phyloP scores from a whole-genome alignment of 1,140 invertebrate genomes.

The Ostrea edulis region DNA sequence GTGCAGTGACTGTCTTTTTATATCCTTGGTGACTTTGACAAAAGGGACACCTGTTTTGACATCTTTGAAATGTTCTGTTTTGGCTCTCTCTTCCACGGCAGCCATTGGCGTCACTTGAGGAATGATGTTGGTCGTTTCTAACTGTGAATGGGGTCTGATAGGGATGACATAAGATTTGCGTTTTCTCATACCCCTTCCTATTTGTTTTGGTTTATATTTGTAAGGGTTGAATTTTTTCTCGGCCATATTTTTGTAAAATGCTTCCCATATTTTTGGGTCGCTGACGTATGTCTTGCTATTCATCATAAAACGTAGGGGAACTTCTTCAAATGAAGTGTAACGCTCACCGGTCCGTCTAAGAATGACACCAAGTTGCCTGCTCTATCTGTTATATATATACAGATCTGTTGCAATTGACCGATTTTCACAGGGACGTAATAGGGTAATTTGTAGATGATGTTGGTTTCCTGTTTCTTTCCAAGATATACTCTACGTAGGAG shows the following conservation, averaged over 20 bases:
- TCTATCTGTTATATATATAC: constrained; percentile 49
- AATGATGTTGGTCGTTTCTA: too few relatives aligned
- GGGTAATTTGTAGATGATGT: constrained; percentile 36
- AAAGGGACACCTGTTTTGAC: constrained; percentile 16
- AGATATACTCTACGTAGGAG: constrained; percentile 39
- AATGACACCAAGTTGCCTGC: constrained; percentile 39
- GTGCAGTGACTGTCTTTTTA: too few relatives aligned
- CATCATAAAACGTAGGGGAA: constrained; percentile 40
- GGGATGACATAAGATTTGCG: too few relatives aligned
- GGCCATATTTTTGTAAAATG: constrained; percentile 43
- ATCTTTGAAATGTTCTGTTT: background rate
- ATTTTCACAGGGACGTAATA: constrained; percentile 45
- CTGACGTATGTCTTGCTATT: constrained; percentile 42
- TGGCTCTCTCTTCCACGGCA: too few relatives aligned
- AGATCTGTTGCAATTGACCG: constrained; percentile 37
- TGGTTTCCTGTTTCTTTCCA: constrained; percentile 2
- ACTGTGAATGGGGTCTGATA: too few relatives aligned
- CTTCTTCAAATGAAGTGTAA: constrained; percentile 52
- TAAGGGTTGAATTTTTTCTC: constrained; percentile 28
- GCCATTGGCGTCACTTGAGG: too few relatives aligned
- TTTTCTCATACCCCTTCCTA: too few relatives aligned
- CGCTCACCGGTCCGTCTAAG: constrained; percentile 44
- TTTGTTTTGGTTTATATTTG: too few relatives aligned
- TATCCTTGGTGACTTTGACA: constrained; percentile 7
- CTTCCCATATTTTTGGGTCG: constrained; percentile 51